Base-by-base conservation (phyloP, 2,888 invertebrate genomes). In the Tuta absoluta region DNA sequence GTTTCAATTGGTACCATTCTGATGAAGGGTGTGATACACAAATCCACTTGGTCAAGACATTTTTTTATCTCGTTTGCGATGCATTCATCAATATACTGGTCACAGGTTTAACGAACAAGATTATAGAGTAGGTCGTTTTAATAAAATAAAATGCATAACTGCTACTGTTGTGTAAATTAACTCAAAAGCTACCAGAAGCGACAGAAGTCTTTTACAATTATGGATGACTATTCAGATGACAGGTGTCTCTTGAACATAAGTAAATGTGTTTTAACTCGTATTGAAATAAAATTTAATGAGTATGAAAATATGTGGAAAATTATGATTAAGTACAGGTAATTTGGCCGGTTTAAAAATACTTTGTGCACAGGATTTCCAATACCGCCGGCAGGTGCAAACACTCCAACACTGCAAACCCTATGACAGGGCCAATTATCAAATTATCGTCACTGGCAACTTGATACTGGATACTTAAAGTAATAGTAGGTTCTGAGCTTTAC, bases 381-480 rank as follows among this genome's bases (percentile, higher is more conserved):
- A 69, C 61, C 53, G 37, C 51, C 37, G 70, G 77, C 82, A 82
- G 81, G 78, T 82, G 82, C 75, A 70, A 72, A 75, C 72, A 71
- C 69, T 37, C 21, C 23, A 53, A 37, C 68, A n/a, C 63, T 68
- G 63, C 69, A 66, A 65, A 63, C 64, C 73, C 79, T 80, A 80
- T 81, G 84, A 85, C 84, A 84, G 80, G 76, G 76, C 77, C 85
- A 86, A 87, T 89, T 86, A 88, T 84, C 84, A 85, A 87, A 87
- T 87, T 86, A 87, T 83, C 83, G 75, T 82, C 79, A 84, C 81
- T 79, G 81, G 77, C 75, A 82, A 83, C 82, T 78, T 78, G 84
- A 84, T 85, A 83, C 82, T 78, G 78, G 83, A 83, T 85, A 84
- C 84, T 80, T 71, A 72, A 70, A 69, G 73, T 86, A 87, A 89